Percentiles rank a stretch among this genome's conserved stretches.
Conservation (phyloP, 2,797 vertebrate genomes). For the Harpagifer antarcticus region DNA sequence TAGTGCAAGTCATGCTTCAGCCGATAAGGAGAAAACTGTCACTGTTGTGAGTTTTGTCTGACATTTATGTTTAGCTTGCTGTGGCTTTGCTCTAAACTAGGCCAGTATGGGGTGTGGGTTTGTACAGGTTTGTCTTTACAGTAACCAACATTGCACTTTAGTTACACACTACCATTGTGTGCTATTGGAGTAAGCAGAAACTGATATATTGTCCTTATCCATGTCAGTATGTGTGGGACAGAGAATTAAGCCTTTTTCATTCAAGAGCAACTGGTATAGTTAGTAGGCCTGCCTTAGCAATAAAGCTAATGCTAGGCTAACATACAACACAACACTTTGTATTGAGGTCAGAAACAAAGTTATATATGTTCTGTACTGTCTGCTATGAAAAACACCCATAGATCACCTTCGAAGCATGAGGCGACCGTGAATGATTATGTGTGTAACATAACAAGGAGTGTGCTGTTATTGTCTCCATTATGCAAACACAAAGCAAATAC, state of each 20-base stretch:
- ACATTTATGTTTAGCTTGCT: constrained; percentile 50
- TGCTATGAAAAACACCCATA: constrained; percentile 1
- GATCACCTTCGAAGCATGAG: constrained; percentile 7
- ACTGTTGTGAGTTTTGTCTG: constrained; percentile 34
- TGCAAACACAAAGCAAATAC: constrained; percentile 71
- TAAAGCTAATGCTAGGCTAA: constrained; percentile 27
- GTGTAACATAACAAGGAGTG: constrained; percentile 41
- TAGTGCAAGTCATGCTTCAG: constrained; percentile 12
- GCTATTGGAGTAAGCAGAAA: neutral
- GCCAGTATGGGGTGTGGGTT: constrained; percentile 44
- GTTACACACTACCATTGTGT: constrained; percentile 2
- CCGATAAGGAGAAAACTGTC: constrained; percentile 28
- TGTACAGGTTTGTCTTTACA: constrained; percentile 34
- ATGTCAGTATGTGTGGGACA: neutral
- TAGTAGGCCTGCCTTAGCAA: neutral
- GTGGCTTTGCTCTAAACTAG: constrained; percentile 54
- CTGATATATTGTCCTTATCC: neutral
- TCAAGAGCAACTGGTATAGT: constrained; percentile 13
- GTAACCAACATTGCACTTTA: constrained; percentile 23
- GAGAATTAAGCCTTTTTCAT: constrained; percentile 4
- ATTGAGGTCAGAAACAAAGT: constrained; percentile 3
- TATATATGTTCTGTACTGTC: neutral
- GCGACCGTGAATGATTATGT: constrained; percentile 21
- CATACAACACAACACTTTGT: neutral
- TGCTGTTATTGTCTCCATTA: constrained; percentile 51